Evolutionary conservation across 2,797 vertebrate genomes (phyloP).

Genomic region (Tenualosa ilisha): DNA sequence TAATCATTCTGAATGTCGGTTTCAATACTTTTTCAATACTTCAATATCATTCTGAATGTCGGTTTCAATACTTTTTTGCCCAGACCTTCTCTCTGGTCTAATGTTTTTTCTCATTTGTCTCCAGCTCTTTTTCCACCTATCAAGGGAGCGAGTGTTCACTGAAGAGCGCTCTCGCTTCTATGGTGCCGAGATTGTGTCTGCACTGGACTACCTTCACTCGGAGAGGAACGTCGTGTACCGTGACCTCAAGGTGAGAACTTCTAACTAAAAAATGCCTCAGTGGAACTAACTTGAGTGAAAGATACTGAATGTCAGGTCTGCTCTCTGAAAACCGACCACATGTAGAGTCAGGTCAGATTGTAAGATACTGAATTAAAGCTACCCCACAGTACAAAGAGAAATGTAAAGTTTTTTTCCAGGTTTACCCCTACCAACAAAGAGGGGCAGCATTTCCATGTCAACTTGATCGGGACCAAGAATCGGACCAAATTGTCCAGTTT

Average conservation of each 20-base stretch:
- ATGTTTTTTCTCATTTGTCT: not conserved
- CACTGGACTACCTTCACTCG: constrained; percentile 82
- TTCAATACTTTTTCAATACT: no score
- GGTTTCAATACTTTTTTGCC: no score
- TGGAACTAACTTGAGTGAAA: not conserved
- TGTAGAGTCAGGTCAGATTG: not conserved
- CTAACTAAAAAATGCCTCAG: not conserved
- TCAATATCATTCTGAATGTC: no score
- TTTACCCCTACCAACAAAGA: no score
- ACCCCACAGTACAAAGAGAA: no score
- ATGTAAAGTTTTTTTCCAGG: no score
- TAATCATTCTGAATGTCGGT: no score
- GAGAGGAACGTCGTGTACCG: constrained; percentile 86
- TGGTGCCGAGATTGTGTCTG: constrained; percentile 84
- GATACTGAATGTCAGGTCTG: not conserved
- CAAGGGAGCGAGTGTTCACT: constrained; percentile 83
- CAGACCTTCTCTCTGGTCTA: not conserved
- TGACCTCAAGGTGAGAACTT: constrained; percentile 77
- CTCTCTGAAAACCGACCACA: not conserved
- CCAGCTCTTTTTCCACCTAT: constrained; percentile 84
- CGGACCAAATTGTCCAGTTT: no score
- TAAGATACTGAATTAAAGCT: not conserved
- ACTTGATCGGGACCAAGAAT: no score
- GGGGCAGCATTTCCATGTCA: no score
- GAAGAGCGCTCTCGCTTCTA: constrained; percentile 85